These are phyloP conservation scores for Pangasius larnaudii DNA, from an alignment of 2,797 vertebrate genomes.

Conservation along the genomic window DNA sequence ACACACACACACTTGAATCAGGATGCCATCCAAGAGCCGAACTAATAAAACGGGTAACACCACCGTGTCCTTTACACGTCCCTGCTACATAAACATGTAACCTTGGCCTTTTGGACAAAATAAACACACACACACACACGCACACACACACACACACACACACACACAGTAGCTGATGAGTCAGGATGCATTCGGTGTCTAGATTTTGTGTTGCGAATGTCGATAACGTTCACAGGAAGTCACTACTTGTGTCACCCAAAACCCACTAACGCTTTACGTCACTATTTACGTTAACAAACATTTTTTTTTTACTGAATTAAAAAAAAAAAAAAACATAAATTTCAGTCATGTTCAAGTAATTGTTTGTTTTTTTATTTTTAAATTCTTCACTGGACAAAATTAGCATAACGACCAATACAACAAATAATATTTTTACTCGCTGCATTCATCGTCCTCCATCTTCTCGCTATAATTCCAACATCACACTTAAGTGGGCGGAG, in stretches of 20 bases:
- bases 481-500: background rate
- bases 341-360: too few species aligned
- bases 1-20: constrained; percentile 25
- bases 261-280: background rate
- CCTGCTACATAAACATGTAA: constrained; percentile 36
- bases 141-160: constrained; percentile 15
- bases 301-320: background rate
- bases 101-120: constrained; percentile 36
- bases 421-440: too few species aligned
- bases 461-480: background rate
- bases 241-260: background rate
- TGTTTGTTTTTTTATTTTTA: background rate
- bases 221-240: background rate
- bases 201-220: background rate
- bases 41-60: constrained; percentile 41
- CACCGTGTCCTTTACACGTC: constrained; percentile 32
- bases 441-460: background rate
- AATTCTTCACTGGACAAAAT: background rate
- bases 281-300: too few species aligned
- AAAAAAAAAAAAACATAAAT: background rate
- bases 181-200: background rate
- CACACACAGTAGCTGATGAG: constrained; percentile 6
- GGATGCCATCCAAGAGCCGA: constrained; percentile 15
- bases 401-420: background rate
- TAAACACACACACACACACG: background rate